phyloP scores from a whole-genome alignment of 2,113 vertebrate genomes.

The Sinosuthora webbiana region DNA sequence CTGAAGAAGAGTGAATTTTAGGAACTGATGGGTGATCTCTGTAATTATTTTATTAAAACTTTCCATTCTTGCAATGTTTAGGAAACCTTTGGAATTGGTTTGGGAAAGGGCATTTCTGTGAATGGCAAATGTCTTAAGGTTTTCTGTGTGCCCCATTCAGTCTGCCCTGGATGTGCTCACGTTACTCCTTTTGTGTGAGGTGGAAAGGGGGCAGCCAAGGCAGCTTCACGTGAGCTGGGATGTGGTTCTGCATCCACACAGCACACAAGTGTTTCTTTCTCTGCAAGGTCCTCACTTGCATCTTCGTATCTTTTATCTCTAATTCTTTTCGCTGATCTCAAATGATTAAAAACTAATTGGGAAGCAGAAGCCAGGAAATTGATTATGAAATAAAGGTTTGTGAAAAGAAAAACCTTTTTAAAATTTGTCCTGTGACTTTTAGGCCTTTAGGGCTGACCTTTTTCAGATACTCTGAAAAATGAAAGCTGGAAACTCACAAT shows the following conservation, averaged over 20 bases:
- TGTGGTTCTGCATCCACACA: not conserved
- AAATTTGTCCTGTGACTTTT: not conserved
- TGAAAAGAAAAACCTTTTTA: not conserved
- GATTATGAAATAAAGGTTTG: not conserved
- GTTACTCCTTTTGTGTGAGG: not conserved
- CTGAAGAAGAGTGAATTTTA: not conserved
- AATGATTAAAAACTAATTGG: not conserved
- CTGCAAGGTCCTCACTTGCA: not conserved
- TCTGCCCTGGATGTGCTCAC: not conserved
- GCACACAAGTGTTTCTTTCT: not conserved
- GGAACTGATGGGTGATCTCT: not conserved
- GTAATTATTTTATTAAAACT: not conserved
- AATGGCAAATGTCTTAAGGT: not conserved
- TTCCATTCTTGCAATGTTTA: not conserved
- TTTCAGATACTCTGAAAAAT: not conserved
- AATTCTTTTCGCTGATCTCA: not conserved
- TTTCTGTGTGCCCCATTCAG: not conserved
- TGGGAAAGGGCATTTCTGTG: not conserved
- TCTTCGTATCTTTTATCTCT: not conserved
- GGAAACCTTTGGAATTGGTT: not conserved
- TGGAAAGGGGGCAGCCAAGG: not conserved
- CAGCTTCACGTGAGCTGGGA: accelerated
- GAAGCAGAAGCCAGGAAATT: not conserved
- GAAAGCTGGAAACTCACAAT: not conserved
- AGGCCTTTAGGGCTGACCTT: not conserved